A percentile compares a stretch with the other conserved stretches of the same genome.
Evolutionary conservation across 1,140 invertebrate species (phyloP).

Genomic region (Pogonomyrmex barbatus): DNA sequence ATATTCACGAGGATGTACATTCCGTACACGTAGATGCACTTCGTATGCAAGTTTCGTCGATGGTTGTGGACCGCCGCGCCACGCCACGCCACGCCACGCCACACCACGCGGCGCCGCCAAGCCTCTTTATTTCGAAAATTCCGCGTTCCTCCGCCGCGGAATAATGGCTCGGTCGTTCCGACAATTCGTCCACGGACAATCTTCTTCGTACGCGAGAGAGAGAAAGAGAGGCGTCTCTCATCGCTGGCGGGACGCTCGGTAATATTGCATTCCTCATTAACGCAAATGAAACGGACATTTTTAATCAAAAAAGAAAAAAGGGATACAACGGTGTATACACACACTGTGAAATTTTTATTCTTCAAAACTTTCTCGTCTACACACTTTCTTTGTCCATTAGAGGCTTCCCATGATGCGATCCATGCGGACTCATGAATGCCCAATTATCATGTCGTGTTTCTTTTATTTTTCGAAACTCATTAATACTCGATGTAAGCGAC

Average conservation of each 20-base stretch:
- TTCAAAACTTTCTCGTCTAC: background rate
- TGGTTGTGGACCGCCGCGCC: constrained; percentile 9
- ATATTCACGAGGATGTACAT: constrained; percentile 46
- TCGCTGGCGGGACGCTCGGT: background rate
- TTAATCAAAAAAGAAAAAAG: constrained; percentile 20
- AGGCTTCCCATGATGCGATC: background rate
- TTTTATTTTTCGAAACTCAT: background rate
- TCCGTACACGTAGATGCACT: constrained; percentile 75
- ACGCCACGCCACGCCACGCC: background rate
- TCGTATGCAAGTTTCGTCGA: constrained; percentile 80
- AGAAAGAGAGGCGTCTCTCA: constrained; percentile 64
- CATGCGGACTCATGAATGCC: background rate
- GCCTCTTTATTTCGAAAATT: constrained; percentile 83
- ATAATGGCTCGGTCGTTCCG: constrained; percentile 74
- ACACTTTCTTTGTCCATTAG: background rate
- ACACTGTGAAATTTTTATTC: background rate
- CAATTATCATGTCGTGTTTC: background rate
- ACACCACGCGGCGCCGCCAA: background rate
- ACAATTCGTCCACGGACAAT: constrained; percentile 70
- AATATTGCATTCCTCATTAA: constrained; percentile 56
- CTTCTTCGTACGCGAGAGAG: constrained; percentile 54
- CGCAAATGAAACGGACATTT: constrained; percentile 26
- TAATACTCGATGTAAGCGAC: background rate
- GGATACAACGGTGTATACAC: too few species aligned
- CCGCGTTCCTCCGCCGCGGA: constrained; percentile 74